Conservation (phyloP, 2,888 invertebrate species). For the Acronicta alni region DNA sequence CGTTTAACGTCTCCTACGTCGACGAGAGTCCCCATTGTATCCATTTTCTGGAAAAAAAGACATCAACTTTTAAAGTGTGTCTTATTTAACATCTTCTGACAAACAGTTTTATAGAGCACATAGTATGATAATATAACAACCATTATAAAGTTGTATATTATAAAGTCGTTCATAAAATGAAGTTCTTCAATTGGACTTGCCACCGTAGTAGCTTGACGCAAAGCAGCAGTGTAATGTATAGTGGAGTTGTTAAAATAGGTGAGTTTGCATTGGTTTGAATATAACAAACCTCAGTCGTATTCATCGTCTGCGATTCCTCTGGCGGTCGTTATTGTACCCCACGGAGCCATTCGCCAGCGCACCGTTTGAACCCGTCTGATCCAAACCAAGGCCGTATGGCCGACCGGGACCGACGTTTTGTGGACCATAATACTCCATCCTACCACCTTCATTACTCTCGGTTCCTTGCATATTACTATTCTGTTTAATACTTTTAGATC, state of each 20-base stretch:
- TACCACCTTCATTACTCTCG: slow-evolving; percentile 62
- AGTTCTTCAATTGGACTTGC: slow-evolving; percentile 29
- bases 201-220: slow-evolving; percentile 28
- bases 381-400: slow-evolving; percentile 70
- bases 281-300: slow-evolving; percentile 86
- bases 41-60: slow-evolving; percentile 84
- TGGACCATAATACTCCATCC: slow-evolving; percentile 72
- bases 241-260: slow-evolving; percentile 71
- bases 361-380: slow-evolving; percentile 69
- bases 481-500: slow-evolving; percentile 72
- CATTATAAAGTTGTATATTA: slow-evolving; percentile 48
- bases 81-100: slow-evolving; percentile 36
- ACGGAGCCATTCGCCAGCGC: slow-evolving; percentile 84
- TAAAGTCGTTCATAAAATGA: slow-evolving; percentile 30
- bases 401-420: slow-evolving; percentile 80
- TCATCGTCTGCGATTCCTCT: slow-evolving; percentile 87
- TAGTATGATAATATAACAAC: slow-evolving; percentile 53
- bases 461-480: slow-evolving; percentile 58
- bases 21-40: slow-evolving; percentile 84
- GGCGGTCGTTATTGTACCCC: slow-evolving; percentile 88
- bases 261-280: slow-evolving; percentile 85
- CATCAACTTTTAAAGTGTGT: slow-evolving; percentile 28
- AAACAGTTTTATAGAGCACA: slow-evolving; percentile 49
- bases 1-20: slow-evolving; percentile 83
- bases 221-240: slow-evolving; percentile 43